These are phyloP conservation scores for Morpho helenor DNA, from an alignment of 2,888 invertebrate species.

Conservation along the genomic window DNA sequence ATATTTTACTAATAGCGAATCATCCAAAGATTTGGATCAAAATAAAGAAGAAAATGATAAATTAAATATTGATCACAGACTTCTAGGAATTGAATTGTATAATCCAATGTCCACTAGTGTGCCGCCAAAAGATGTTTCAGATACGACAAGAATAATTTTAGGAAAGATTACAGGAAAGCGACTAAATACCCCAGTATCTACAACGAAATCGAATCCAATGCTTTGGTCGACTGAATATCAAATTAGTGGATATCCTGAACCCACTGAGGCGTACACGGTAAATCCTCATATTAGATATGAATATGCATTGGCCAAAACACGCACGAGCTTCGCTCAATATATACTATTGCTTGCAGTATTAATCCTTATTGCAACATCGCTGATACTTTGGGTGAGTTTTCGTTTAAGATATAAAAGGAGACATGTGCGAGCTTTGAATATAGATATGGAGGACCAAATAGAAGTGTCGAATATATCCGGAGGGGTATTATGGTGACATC, in stretches of 20 bases:
- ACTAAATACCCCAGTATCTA: slow-evolving; percentile 54
- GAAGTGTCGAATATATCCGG: slow-evolving; percentile 82
- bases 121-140: slow-evolving; percentile 37
- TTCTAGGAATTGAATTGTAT: slow-evolving; percentile 48
- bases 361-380: slow-evolving; percentile 73
- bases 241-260: slow-evolving; percentile 38
- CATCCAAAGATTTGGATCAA: slow-evolving; percentile 55
- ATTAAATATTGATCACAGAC: slow-evolving; percentile 51
- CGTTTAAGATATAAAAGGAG: slow-evolving; percentile 61
- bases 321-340: slow-evolving; percentile 57
- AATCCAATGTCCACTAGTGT: slow-evolving; percentile 35
- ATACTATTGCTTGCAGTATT: slow-evolving; percentile 79
- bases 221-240: slow-evolving; percentile 35
- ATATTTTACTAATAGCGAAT: slow-evolving; percentile 45
- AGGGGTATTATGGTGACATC: slow-evolving; percentile 85
- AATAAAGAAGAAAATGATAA: slow-evolving; percentile 58
- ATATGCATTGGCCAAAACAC: slow-evolving; percentile 58
- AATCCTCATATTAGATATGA: slow-evolving; percentile 56
- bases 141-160: slow-evolving; percentile 30
- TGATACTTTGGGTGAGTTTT: slow-evolving; percentile 75
- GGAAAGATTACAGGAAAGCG: slow-evolving; percentile 56
- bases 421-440: slow-evolving; percentile 44
- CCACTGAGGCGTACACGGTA: slow-evolving; percentile 38
- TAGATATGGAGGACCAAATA: slow-evolving; percentile 69
- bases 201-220: slow-evolving; percentile 35